Evolutionary conservation across 1,140 invertebrate species (phyloP), one percentile per base, ranked within the genome.

Genomic region (Magallana gigas): DNA sequence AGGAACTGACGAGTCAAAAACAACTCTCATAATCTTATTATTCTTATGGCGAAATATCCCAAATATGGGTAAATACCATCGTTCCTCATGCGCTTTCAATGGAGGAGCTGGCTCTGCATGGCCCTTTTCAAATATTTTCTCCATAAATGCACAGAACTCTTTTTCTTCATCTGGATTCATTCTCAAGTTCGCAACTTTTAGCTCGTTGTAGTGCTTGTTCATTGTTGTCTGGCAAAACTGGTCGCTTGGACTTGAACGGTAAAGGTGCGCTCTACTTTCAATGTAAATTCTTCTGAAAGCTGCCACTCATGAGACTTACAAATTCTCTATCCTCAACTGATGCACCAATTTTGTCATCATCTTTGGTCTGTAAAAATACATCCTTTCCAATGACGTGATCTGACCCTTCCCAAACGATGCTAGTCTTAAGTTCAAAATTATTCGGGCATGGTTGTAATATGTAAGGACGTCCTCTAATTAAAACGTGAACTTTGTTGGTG

Each of bases 401-500:
- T 23, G 23, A 23, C 23, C 1, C 23, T 23, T 23, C 23, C 23
- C 23, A 88, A 23, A 23, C 48, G 14, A 23, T 23, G 57, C 18
- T 18, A 76, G 16, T 36, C 80, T 48, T 82, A 0, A 82, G n/a
- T 11, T 82, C 8, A 36, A 87, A 58, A 36, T 87, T 83, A 64
- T 76, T 85, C 1, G 60, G 16, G 62, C 87, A 90, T 60, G 82
- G 88, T 12, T 85, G 60, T 8, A 88, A 86, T 14, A 85, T 76
- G 7, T 88, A 86, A 2, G 58, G 16, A 18, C 87, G 85, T 80
- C 90, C 87, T 16, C 87, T 62, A 57, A 57, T 59, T 14, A 89
- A 57, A 62, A 91, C 57, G 23, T 86, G 48, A n/a, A 85, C 88
- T 81, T 89, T 88, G 64, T 84, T 60, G 1, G 86, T 86, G 62